Base-by-base conservation (phyloP, 2,113 vertebrate genomes). In the Daboia siamensis region DNA sequence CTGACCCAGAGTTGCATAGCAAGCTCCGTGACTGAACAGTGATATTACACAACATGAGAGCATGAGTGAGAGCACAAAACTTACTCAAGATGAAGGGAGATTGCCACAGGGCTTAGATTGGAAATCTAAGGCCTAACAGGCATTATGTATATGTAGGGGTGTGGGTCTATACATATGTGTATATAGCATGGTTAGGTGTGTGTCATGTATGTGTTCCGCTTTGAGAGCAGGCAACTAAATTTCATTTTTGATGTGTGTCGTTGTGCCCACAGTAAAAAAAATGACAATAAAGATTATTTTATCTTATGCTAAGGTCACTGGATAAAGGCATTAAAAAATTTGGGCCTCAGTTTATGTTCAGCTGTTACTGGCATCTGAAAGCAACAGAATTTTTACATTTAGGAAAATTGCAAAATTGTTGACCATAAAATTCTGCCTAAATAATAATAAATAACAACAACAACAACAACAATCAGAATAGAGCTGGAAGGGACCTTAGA, bases 361-460 rank as follows among this genome's bases (percentile, higher is more conserved):
- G 26, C 46, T 46, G 21, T 15, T 15, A 56, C 94, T 92, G 91
- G 64, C n/a, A 91, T 61, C 90, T 26, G 85, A 94, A 80, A 51
- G 74, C 33, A 74, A 92, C 29, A 64, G 29, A 86, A 0, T 91
- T 80, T 80, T 80, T 21, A 69, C 39, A 61, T 69, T 55, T 92
- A 86, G 87, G 90, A 92, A 94, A 0, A 91, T 48, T 91, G 85
- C 56, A 23, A 39, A 26, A n/a, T 87, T 87, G 84, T 69, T 29
- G 89, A 55, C 57, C 94, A 59, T 29, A n/a, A 17, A 51, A 44
- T 55, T 9, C 9, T 80, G 74, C 33, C 51, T 94, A 90, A 46
- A 46, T 46, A 46, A 46, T 51, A 51, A 51, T 9, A 51, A 51
- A 48, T 4, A 48, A 51, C 1, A 51, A 51, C 9, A 51, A 51